Percentiles rank a stretch among this genome's conserved stretches.
Evolutionary conservation across 2,888 invertebrate genomes (phyloP).

Genomic region (Diarsia dahlii): DNA sequence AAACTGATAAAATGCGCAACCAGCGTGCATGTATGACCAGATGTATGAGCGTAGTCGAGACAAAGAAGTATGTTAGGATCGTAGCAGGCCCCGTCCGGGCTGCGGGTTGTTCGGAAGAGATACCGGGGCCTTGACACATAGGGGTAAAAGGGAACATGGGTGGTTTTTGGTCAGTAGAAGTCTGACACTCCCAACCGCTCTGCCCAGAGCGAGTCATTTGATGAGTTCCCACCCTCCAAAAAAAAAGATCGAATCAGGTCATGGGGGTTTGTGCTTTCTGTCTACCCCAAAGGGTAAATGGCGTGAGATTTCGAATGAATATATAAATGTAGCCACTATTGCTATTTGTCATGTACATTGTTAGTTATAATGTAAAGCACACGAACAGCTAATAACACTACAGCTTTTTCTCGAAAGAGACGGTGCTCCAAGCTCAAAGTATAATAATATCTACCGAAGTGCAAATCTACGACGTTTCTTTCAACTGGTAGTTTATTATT

Average conservation of each 20-base stretch:
- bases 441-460: conserved; percentile 29
- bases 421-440: not conserved
- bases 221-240: no score
- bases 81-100: no score
- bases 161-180: no score
- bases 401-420: not conserved
- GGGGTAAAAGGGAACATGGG: no score
- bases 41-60: not conserved
- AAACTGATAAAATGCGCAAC: not conserved
- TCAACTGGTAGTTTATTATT: conserved; percentile 23
- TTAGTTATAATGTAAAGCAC: not conserved
- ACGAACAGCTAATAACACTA: not conserved
- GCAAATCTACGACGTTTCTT: conserved; percentile 9
- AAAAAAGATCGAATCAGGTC: not conserved
- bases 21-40: not conserved
- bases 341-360: not conserved
- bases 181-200: no score
- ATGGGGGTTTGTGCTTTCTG: not conserved
- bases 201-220: no score
- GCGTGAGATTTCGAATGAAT: not conserved
- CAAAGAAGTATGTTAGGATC: not conserved
- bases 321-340: not conserved
- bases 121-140: no score
- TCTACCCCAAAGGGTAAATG: not conserved
- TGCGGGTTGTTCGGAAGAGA: no score